A percentile compares a stretch with the other conserved stretches of the same genome.
phyloP scores from a whole-genome alignment of 1,140 invertebrate genomes.

The Brachystomella parvula region DNA sequence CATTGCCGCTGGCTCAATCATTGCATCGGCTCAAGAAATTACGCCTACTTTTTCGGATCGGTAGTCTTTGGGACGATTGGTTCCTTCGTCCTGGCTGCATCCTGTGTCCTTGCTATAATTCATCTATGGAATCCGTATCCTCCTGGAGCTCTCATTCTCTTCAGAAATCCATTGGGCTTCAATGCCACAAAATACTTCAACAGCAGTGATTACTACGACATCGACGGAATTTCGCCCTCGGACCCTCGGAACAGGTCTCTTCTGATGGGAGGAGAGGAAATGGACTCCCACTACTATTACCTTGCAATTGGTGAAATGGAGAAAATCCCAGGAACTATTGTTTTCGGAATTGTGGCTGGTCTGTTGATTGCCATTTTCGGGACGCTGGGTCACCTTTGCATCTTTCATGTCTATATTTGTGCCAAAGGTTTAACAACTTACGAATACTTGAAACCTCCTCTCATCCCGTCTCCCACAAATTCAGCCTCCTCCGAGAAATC shows the following conservation, averaged over 20 bases:
- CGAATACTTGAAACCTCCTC: constrained; percentile 54
- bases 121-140: constrained; percentile 23
- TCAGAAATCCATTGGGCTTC: not conserved
- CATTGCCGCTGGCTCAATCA: constrained; percentile 98
- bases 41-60: constrained; percentile 74
- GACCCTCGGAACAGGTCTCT: not conserved
- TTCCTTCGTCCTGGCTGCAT: constrained; percentile 57
- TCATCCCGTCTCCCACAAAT: not conserved
- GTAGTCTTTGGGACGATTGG: constrained; percentile 72
- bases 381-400: constrained; percentile 75
- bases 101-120: constrained; percentile 60
- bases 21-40: constrained; percentile 86
- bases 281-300: not conserved
- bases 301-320: not conserved
- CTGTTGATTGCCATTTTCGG: constrained; percentile 66
- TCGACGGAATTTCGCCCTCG: not conserved
- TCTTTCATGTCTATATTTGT: constrained; percentile 81
- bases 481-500: not conserved
- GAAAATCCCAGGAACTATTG: constrained; percentile 39
- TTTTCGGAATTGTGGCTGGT: constrained; percentile 57
- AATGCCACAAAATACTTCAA: not conserved
- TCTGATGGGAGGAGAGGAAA: not conserved
- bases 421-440: constrained; percentile 78
- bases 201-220: not conserved
- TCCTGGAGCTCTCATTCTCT: not conserved